Evolutionary conservation across 2,797 vertebrate species (phyloP), one percentile per base, ranked within the genome.

Genomic region (Melanotaenia trifasciata): DNA sequence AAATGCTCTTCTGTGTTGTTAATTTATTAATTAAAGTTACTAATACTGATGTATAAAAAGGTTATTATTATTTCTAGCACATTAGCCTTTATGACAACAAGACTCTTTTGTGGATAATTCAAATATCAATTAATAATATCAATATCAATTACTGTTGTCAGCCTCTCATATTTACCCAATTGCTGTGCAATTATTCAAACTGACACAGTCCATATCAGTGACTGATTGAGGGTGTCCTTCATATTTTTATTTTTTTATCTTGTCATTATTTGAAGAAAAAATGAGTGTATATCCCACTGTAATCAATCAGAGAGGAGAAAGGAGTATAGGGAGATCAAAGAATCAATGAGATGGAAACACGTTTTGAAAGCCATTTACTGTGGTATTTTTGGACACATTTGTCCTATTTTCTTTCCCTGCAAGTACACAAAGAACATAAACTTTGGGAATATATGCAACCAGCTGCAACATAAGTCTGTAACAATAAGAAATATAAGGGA

Each of bases 191-290:
- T 78, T 86, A 87, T 76, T 86, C 70, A 87, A 75, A 80, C 72
- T 80, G 85, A 86, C 84, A 85, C 58, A 61, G 76, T 80, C 80
- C 80, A 79, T 67, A 74, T 58, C 53, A 86, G 78, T 72, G 86
- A 84, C 73, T 79, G 81, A 88, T 74, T 72, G 79, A 79, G 61
- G 53, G 35, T 51, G 66, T 84, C 73, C 66, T 72, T 84, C 72
- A 78, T 74, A 76, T 79, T 79, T 28, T 28, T 28, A 28, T 28
- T 28, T 28, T 86, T 75, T 74, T 74, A 68, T 45, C 71, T 76
- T 76, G 80, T 83, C 68, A 28, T 56, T 65, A 59, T 80, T 64
- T 70, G 69, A 80, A 68, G 78, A 82, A 74, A 79, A 79, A 78
- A 40, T 56, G 9, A 36, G 36, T 76, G 24, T 51, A 68, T 79